Evolutionary conservation across 2,888 invertebrate genomes (phyloP).

Genomic region (Lissonota sp.): DNA sequence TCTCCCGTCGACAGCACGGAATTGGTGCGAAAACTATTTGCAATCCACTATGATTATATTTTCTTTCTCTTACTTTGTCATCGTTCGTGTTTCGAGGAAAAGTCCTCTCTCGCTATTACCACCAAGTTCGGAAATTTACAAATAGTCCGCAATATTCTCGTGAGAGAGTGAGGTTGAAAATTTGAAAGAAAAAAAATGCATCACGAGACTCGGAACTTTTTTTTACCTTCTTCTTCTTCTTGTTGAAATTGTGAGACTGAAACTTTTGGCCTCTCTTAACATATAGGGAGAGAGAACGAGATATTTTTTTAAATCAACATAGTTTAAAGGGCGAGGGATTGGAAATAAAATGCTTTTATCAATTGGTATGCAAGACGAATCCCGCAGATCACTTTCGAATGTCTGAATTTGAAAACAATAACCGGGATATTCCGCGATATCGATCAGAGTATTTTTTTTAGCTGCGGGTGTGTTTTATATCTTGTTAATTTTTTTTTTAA

Average conservation of each 20-base stretch:
- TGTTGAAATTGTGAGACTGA: conserved; percentile 35
- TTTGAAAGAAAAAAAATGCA: too few relatives aligned
- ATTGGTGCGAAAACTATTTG: conserved; percentile 54
- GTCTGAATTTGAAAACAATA: background rate
- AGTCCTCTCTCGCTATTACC: too few relatives aligned
- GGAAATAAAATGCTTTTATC: too few relatives aligned
- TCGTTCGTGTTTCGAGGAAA: background rate
- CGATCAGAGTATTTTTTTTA: background rate
- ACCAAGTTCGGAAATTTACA: too few relatives aligned
- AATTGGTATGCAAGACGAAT: background rate
- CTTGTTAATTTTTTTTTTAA: conserved; percentile 4
- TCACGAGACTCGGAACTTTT: conserved; percentile 81
- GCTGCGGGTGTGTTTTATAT: background rate
- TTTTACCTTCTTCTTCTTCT: conserved; percentile 84
- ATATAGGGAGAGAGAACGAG: conserved; percentile 35
- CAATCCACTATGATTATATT: background rate
- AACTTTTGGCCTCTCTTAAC: conserved; percentile 47
- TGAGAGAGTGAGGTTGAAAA: too few relatives aligned
- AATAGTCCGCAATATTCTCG: too few relatives aligned
- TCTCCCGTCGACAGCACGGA: conserved; percentile 70
- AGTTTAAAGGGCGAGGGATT: too few relatives aligned
- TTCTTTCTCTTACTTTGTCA: background rate
- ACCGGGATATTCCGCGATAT: background rate
- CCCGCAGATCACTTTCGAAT: background rate
- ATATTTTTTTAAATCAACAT: background rate